Evolutionary conservation across 2,113 vertebrate species (phyloP).

Genomic region (Pseudorasbora parva): DNA sequence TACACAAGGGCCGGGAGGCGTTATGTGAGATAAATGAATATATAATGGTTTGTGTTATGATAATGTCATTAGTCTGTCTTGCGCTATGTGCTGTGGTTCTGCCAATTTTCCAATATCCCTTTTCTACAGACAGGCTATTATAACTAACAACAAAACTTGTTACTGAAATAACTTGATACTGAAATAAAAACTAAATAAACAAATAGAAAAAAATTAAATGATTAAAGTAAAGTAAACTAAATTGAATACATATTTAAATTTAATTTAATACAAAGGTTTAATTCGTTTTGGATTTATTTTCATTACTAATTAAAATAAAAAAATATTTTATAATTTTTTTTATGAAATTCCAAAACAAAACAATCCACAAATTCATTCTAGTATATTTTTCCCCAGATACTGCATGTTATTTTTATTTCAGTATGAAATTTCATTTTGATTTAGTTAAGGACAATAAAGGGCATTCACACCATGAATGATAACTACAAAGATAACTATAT

Average conservation of each 20-base stretch:
- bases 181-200: not conserved
- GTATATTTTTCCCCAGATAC: not conserved
- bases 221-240: too few relatives aligned
- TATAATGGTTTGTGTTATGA: not conserved
- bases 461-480: too few relatives aligned
- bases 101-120: not conserved
- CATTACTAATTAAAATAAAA: not conserved
- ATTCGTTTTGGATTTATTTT: not conserved
- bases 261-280: too few relatives aligned
- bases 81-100: slow-evolving; percentile 62
- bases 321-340: too few relatives aligned
- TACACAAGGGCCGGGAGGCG: not conserved
- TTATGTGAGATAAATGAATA: slow-evolving; percentile 25
- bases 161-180: too few relatives aligned
- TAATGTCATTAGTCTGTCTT: not conserved
- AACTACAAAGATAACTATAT: too few relatives aligned
- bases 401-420: too few relatives aligned
- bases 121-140: not conserved
- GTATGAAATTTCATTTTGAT: not conserved
- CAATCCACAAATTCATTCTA: too few relatives aligned
- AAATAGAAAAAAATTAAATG: not conserved
- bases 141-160: not conserved
- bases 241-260: too few relatives aligned
- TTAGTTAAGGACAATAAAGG: not conserved
- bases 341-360: not conserved